phyloP scores from a whole-genome alignment of 2,888 invertebrate species.

The Mesorhabditis spiculigera region DNA sequence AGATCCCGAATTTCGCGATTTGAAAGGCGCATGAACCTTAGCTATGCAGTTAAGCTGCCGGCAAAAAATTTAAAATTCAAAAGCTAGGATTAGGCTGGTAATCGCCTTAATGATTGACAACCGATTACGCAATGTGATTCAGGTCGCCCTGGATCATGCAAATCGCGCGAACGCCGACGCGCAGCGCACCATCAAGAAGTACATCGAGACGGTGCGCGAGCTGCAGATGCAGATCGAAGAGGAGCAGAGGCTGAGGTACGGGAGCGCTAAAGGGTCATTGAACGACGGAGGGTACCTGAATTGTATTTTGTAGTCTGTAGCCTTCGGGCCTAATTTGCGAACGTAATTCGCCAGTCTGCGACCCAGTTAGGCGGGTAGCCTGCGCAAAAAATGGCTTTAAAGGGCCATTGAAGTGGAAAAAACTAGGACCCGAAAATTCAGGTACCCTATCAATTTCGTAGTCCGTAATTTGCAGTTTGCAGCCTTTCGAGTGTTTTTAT shows the following conservation, averaged over 20 bases:
- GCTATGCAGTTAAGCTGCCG: neutral
- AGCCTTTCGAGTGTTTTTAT: no score
- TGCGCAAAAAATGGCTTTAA: no score
- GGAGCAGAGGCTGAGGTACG: conserved; percentile 94
- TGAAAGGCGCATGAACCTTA: neutral
- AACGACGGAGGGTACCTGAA: no score
- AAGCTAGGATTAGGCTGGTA: conserved; percentile 70
- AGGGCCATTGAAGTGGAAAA: no score
- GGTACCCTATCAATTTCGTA: no score
- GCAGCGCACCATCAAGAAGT: conserved; percentile 86
- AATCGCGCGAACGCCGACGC: conserved; percentile 73
- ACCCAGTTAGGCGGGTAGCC: no score
- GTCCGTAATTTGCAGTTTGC: no score
- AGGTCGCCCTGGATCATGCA: conserved; percentile 96
- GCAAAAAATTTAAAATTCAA: neutral
- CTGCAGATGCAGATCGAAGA: conserved; percentile 72
- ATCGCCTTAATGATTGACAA: conserved; percentile 78
- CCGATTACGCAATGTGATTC: conserved; percentile 63
- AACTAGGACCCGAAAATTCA: no score
- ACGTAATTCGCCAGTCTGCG: no score
- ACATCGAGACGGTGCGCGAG: conserved; percentile 88
- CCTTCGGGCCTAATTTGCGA: no score
- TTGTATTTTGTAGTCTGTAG: no score
- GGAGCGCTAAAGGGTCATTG: conserved; percentile 59
- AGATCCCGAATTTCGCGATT: conserved; percentile 14